A percentile compares a stretch with the other conserved stretches of the same genome.
Conservation (phyloP, 2,888 invertebrate species). For the Morinoia aosen region DNA sequence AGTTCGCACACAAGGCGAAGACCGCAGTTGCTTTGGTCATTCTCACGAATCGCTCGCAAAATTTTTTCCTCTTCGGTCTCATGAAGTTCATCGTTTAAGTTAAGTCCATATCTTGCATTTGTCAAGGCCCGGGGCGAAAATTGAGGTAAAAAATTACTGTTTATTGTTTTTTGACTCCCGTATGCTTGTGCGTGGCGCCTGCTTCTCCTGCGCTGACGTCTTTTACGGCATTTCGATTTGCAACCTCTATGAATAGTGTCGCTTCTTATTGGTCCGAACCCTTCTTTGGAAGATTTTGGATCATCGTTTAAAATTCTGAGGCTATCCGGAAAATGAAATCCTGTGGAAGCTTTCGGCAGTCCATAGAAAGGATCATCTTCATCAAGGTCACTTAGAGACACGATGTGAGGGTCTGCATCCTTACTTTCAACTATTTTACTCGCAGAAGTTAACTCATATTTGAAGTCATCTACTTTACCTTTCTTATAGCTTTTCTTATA, state of each 20-base stretch:
- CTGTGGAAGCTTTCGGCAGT: conserved; percentile 8
- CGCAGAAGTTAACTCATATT: background rate
- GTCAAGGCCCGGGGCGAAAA: background rate
- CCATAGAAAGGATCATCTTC: conserved; percentile 20
- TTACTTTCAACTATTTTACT: background rate
- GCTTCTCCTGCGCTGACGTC: background rate
- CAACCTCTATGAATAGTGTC: background rate
- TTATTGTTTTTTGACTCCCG: background rate
- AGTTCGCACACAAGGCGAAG: conserved; percentile 8
- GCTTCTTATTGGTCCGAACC: background rate
- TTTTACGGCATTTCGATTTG: background rate
- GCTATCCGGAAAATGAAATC: background rate
- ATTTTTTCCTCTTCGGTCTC: conserved; percentile 16
- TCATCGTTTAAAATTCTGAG: background rate
- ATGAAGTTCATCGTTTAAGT: background rate
- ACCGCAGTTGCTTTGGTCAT: background rate
- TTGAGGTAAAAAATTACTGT: background rate
- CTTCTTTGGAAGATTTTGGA: background rate
- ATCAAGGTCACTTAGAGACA: background rate
- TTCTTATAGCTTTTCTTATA: background rate
- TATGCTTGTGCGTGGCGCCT: background rate
- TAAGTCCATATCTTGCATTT: background rate
- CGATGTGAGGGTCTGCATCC: background rate
- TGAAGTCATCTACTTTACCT: background rate
- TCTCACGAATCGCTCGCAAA: background rate